phyloP scores from a whole-genome alignment of 1,140 invertebrate genomes.

The Caenorhabditis remanei region DNA sequence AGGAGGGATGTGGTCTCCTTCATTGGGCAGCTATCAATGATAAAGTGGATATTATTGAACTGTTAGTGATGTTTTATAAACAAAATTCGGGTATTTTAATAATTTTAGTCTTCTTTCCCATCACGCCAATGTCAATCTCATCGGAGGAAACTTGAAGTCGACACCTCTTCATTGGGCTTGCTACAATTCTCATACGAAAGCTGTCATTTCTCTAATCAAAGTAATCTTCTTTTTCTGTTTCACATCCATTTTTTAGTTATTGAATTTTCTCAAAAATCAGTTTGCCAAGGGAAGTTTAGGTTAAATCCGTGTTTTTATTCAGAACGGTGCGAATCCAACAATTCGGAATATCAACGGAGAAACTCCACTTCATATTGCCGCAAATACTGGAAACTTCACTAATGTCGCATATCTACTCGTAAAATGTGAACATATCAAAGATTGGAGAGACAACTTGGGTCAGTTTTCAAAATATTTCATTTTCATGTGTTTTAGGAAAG shows the following conservation, averaged over 20 bases:
- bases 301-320: not conserved
- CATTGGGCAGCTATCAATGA: constrained; percentile 35
- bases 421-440: constrained; percentile 12
- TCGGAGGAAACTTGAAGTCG: constrained; percentile 26
- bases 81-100: not conserved
- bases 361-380: constrained; percentile 20
- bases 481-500: too few species aligned
- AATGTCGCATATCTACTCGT: constrained; percentile 13
- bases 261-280: not conserved
- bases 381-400: not conserved
- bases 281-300: too few species aligned
- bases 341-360: constrained; percentile 3
- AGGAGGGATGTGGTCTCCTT: constrained; percentile 21
- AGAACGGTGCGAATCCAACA: constrained; percentile 38
- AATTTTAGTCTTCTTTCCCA: not conserved
- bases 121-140: not conserved
- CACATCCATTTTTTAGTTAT: not conserved
- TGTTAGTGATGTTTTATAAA: not conserved
- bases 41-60: constrained; percentile 17
- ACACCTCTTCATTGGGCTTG: constrained; percentile 42
- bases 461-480: not conserved
- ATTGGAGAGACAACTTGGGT: constrained; percentile 25
- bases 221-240: not conserved
- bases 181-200: not conserved
- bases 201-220: not conserved